Evolutionary conservation across 1,140 invertebrate species (phyloP), one percentile per base, ranked within the genome.

Genomic region (Ostrea edulis): DNA sequence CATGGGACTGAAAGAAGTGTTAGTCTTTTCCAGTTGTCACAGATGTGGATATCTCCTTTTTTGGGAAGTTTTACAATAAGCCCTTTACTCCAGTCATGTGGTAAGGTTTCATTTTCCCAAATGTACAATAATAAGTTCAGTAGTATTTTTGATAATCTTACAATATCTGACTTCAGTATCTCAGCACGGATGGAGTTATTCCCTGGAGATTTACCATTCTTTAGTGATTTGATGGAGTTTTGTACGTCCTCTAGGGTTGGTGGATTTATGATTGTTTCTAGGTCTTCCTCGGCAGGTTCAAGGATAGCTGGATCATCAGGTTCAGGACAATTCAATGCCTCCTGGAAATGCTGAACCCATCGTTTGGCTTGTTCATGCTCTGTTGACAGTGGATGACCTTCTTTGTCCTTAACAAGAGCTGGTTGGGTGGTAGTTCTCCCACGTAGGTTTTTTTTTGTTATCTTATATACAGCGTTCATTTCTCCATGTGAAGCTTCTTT

Each of bases 1-100:
- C 89, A 52, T n/a, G 88, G 83, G 84, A 86, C 84, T n/a, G 68
- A 86, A n/a, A 90, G 82, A 8, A 89, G 29, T 17, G 83, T 84
- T 25, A 84, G n/a, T n/a, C 85, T 85, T 17, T 85, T 65, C 88
- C 89, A 87, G 55, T 84, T 90, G 86, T 83, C 55, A 62, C 89
- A 83, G 9, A 77, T 55, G 3, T 12, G 20, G 22, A 90, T n/a
- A 9, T 89, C 52, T 35, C 89, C 88, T 65, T 90, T 90, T 90
- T 90, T 53, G n/a, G 88, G 88, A 44, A 89, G 81, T 62, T 86
- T 89, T 3, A 89, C 88, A 68, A 89, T 89, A 0, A 89, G 35
- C 12, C 88, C 88, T 65, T 89, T 87, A 22, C 77, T 58, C 86
- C 86, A 87, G 54, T 82, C 53, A 8, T 25, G 3, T 62, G 53